These are phyloP conservation scores for Drosophila busckii DNA, from an alignment of 1,140 invertebrate genomes.

Conservation along the genomic window DNA sequence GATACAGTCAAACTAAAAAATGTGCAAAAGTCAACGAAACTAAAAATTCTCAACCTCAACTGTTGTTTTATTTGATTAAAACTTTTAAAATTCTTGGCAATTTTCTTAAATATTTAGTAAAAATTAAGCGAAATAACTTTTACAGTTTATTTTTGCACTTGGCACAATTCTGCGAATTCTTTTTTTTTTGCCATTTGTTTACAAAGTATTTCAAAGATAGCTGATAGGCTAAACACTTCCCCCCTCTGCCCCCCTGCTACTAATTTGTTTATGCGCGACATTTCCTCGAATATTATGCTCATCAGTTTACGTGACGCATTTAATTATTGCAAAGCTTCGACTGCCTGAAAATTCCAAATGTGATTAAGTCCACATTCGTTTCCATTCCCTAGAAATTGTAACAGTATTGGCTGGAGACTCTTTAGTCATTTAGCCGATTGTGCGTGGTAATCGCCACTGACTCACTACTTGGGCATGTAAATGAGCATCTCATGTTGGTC, in stretches of 20 bases:
- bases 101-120: background rate
- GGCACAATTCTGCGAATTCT: conserved; percentile 57
- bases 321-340: too few relatives aligned
- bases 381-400: conserved; percentile 34
- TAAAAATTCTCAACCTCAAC: conserved; percentile 14
- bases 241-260: too few relatives aligned
- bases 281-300: too few relatives aligned
- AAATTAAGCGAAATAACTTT: conserved; percentile 13
- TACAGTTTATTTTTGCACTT: conserved; percentile 59
- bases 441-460: conserved; percentile 36
- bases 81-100: background rate
- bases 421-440: conserved; percentile 24
- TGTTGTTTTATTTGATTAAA: too few relatives aligned
- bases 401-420: conserved; percentile 19
- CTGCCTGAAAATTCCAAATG: too few relatives aligned
- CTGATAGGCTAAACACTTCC: too few relatives aligned
- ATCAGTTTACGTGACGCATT: too few relatives aligned
- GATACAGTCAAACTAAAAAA: conserved; percentile 42
- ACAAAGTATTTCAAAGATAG: too few relatives aligned
- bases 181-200: conserved; percentile 46
- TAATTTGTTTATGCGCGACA: too few relatives aligned
- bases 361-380: too few relatives aligned
- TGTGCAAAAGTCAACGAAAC: conserved; percentile 43
- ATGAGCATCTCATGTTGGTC: conserved; percentile 32
- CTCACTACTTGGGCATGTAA: conserved; percentile 64